phyloP scores from a whole-genome alignment of 35 echinoderm and acorn worm species.

The Anneissia japonica region DNA sequence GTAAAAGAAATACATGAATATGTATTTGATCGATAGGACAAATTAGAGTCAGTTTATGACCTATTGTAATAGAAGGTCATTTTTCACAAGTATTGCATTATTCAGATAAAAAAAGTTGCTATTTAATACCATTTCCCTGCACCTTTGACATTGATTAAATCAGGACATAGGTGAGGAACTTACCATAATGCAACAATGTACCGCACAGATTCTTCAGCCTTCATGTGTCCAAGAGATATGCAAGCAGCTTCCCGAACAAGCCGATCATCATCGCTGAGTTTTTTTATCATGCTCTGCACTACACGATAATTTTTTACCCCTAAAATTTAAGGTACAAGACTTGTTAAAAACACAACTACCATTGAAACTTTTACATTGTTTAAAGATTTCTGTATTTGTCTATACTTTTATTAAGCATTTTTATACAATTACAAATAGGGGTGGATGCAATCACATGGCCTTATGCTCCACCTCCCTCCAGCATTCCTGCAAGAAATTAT shows the following conservation, averaged over 20 bases:
- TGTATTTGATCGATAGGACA: not conserved
- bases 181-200: conserved; percentile 64
- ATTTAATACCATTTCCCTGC: too few species aligned
- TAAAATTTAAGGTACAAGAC: too few species aligned
- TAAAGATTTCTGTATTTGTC: too few species aligned
- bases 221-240: conserved; percentile 79
- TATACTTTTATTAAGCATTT: too few species aligned
- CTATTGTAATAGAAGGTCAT: not conserved
- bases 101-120: too few species aligned
- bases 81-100: too few species aligned
- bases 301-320: conserved; percentile 49
- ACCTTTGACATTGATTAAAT: not conserved
- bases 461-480: too few species aligned
- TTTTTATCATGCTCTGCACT: conserved; percentile 44
- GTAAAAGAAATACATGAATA: not conserved
- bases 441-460: too few species aligned
- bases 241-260: conserved; percentile 79
- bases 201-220: conserved; percentile 60
- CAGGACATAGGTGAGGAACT: not conserved
- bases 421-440: too few species aligned
- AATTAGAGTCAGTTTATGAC: not conserved
- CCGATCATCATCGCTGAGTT: conserved; percentile 73
- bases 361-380: too few species aligned
- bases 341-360: too few species aligned
- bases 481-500: too few species aligned